These are phyloP conservation scores for Morinoia aosen DNA, from an alignment of 2,888 invertebrate species.

Conservation along the genomic window DNA sequence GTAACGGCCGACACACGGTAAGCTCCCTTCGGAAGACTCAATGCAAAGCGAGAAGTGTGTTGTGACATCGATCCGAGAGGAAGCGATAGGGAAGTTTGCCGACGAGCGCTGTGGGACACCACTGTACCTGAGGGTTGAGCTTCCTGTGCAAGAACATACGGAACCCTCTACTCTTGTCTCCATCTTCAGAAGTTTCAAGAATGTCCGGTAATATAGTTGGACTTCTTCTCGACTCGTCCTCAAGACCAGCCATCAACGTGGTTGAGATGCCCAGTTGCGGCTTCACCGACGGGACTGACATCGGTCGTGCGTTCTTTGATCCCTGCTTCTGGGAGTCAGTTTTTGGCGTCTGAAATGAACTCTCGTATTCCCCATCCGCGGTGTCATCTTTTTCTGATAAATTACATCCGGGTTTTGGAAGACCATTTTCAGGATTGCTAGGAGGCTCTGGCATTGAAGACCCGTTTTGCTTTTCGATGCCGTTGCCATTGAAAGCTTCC, in stretches of 20 bases:
- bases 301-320: not conserved
- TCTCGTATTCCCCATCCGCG: not conserved
- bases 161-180: slow-evolving; percentile 45
- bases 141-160: slow-evolving; percentile 47
- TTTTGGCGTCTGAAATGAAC: not conserved
- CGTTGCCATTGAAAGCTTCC: not conserved
- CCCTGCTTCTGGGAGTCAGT: not conserved
- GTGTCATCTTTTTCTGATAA: not conserved
- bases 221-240: slow-evolving; percentile 24
- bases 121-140: slow-evolving; percentile 38
- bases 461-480: not conserved
- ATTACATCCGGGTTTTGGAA: not conserved
- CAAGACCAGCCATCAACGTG: not conserved
- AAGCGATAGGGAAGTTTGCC: not conserved
- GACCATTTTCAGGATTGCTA: not conserved
- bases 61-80: slow-evolving; percentile 5
- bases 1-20: not conserved
- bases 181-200: slow-evolving; percentile 26
- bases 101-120: not conserved
- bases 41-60: slow-evolving; percentile 16
- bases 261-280: not conserved
- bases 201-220: slow-evolving; percentile 20
- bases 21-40: not conserved
- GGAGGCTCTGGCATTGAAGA: not conserved
- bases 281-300: not conserved